Evolutionary conservation across 2,797 vertebrate genomes (phyloP).

Genomic region (Zalophus californianus): DNA sequence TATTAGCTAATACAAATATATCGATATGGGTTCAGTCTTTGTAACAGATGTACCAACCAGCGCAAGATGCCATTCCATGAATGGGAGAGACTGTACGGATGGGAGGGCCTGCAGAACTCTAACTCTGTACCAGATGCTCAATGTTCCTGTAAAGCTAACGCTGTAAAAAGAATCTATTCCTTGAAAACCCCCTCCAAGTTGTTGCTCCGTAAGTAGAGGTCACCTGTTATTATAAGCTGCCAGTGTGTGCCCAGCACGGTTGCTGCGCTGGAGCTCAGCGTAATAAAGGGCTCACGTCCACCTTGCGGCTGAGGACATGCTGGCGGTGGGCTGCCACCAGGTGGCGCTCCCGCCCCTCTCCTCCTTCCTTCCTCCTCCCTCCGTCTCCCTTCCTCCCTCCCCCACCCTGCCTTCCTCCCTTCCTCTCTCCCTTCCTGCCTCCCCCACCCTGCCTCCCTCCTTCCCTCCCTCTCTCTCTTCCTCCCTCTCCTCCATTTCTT

Average conservation of each 20-base stretch:
- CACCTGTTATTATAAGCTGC: not conserved
- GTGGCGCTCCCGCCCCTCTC: not conserved
- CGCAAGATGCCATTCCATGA: too few relatives aligned
- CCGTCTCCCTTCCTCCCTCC: too few relatives aligned
- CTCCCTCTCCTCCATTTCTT: too few relatives aligned
- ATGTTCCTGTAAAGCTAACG: not conserved
- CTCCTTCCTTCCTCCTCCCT: too few relatives aligned
- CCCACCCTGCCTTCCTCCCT: not conserved
- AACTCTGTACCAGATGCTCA: not conserved
- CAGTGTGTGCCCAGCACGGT: accelerated
- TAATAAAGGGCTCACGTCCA: accelerated
- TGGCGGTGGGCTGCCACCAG: not conserved
- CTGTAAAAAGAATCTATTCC: not conserved
- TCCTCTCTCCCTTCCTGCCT: too few relatives aligned
- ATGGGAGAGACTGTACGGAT: not conserved
- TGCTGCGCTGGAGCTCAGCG: not conserved
- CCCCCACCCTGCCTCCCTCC: accelerated
- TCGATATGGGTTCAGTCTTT: not conserved
- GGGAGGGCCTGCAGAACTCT: not conserved
- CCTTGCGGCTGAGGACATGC: accelerated
- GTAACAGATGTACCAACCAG: not conserved
- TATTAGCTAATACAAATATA: not conserved
- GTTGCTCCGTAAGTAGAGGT: not conserved
- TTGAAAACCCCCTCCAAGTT: not conserved
- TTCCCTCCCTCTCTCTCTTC: not conserved